Evolutionary conservation across 2,797 vertebrate species (phyloP), one percentile per base, ranked within the genome.

Genomic region (Mus caroli): DNA sequence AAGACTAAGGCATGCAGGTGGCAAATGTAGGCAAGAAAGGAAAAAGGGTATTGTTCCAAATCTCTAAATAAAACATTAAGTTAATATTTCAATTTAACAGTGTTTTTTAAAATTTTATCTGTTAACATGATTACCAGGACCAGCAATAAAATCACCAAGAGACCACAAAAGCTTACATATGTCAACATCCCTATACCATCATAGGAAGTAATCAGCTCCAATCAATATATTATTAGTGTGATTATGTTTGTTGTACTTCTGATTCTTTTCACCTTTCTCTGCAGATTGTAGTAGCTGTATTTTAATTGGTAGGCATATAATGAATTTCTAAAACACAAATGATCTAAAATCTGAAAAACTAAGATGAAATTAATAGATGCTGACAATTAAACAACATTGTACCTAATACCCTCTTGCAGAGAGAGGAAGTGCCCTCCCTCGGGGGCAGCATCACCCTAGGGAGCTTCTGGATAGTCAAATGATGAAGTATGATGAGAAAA

Each of bases 311-410:
- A 82, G 31, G 31, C 14, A 79, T 62, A 76, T 9, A 76, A 90
- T 82, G 31, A 4, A n/a, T 90, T 93, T 67, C 91, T 15, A 78
- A 92, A 96, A 62, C 14, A 52, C 93, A 12, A 4, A 28, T 97
- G 73, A 60, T 82, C 40, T 96, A 77, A 20, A 97, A 75, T 94
- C 58, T n/a, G 92, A 93, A 71, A 40, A 77, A 62, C 50, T 86
- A 90, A 96, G 76, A 60, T 12, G 13, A 34, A 96, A 92, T 83
- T 91, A 82, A 94, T 52, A 90, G 17, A 87, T 92, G 69, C 17
- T 10, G 50, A 87, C 92, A 94, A n/a, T n/a, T 56, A 62, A 91
- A 94, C 94, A 56, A 1, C 50, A 90, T 75, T 40, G 13, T 85
- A 56, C 73, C 26, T 79, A 26, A 28, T 56, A 86, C 52, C 15